phyloP scores from a whole-genome alignment of 2,797 vertebrate genomes.

The Eulemur albifrons region DNA sequence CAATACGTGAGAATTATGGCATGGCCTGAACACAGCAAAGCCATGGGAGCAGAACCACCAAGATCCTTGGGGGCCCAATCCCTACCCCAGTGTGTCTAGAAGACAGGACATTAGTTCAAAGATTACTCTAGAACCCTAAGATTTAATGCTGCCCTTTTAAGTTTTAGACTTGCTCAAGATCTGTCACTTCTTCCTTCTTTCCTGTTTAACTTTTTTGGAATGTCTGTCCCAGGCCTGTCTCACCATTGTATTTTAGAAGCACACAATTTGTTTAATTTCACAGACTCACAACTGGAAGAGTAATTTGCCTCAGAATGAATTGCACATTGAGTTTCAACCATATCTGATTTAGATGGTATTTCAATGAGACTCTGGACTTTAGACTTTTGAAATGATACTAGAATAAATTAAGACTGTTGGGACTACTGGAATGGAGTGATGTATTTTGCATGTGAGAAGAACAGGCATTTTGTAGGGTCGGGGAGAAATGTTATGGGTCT shows the following conservation, averaged over 20 bases:
- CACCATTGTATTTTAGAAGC: background rate
- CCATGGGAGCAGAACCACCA: background rate
- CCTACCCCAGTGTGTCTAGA: background rate
- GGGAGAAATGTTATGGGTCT: background rate
- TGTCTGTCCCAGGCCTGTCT: background rate
- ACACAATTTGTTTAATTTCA: background rate
- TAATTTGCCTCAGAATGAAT: background rate
- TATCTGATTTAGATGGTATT: background rate
- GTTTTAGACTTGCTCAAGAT: background rate
- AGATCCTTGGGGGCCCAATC: background rate
- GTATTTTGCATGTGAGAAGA: background rate
- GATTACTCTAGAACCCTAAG: background rate
- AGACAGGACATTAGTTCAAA: background rate
- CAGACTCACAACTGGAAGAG: background rate
- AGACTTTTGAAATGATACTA: background rate
- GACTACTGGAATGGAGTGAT: background rate
- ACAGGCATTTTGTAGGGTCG: background rate
- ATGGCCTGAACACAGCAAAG: no score
- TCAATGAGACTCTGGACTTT: background rate
- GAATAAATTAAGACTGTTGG: background rate
- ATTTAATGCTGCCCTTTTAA: background rate
- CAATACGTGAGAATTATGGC: background rate
- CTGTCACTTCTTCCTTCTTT: background rate
- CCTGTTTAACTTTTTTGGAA: background rate
- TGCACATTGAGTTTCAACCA: background rate